Conservation (phyloP, 1,140 invertebrate species). For the Zaprionus gabonicus region DNA sequence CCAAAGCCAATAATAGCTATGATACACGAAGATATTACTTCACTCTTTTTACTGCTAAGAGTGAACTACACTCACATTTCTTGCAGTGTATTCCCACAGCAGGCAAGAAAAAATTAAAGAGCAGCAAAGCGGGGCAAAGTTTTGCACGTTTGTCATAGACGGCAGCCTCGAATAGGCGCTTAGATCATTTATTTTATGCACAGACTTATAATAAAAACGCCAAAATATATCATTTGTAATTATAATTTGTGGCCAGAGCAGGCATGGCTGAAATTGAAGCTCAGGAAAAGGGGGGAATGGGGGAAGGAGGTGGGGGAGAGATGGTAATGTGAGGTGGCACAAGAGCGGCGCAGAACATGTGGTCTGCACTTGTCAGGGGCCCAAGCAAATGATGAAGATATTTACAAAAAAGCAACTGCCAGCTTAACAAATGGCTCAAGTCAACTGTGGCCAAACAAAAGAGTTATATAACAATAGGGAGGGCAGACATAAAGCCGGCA, state of each 20-base stretch:
- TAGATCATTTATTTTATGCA: slow-evolving; percentile 67
- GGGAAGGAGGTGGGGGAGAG: not conserved
- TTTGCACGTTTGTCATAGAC: slow-evolving; percentile 55
- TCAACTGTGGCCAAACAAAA: slow-evolving; percentile 68
- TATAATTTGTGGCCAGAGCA: slow-evolving; percentile 50
- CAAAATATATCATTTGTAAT: slow-evolving; percentile 69
- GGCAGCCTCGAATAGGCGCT: slow-evolving; percentile 51
- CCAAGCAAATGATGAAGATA: slow-evolving; percentile 43
- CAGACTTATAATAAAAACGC: slow-evolving; percentile 65
- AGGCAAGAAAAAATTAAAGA: slow-evolving; percentile 1
- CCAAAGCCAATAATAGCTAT: too few relatives aligned
- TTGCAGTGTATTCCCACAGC: slow-evolving; percentile 18
- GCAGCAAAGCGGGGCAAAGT: slow-evolving; percentile 34
- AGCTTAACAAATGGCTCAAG: slow-evolving; percentile 65
- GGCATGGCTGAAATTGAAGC: not conserved
- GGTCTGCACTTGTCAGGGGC: slow-evolving; percentile 58
- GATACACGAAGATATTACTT: too few relatives aligned
- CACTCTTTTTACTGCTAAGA: not conserved
- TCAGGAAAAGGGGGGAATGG: not conserved
- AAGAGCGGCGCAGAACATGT: slow-evolving; percentile 6
- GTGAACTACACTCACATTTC: too few relatives aligned
- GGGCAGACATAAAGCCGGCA: not conserved
- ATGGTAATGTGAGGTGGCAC: not conserved
- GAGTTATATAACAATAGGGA: slow-evolving; percentile 67
- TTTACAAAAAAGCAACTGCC: slow-evolving; percentile 18